Evolutionary conservation across 2,888 invertebrate species (phyloP), one percentile per base, ranked within the genome.

Genomic region (Hermaeophaga mercurialis): DNA sequence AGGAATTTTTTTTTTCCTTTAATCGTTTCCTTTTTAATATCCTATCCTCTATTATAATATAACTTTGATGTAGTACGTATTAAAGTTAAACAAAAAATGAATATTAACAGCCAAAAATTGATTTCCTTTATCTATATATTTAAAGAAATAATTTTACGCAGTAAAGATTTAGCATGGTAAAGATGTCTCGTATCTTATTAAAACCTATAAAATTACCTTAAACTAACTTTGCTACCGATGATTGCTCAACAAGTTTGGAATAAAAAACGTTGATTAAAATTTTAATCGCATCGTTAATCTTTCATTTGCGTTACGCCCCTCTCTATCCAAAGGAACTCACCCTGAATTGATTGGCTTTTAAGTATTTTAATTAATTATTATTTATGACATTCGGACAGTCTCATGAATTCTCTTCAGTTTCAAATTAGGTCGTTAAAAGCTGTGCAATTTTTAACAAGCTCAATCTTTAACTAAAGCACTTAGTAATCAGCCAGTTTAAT

Each of bases 251-350:
- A 53, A 52, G 52, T 56, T 28, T 11, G 7, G 31, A 50, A 53
- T 43, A 43, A 56, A 46, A 56, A 52, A 56, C 18, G 52, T 53
- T 66, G 65, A 66, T 66, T 67, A 66, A 66, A 65, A 64, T 64
- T 66, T 64, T 66, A 66, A 67, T 67, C 67, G 63, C 61, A 58
- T 63, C 61, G 64, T 67, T 66, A 64, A 67, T 67, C 62, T 65
- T 55, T 49, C 26, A 58, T 58, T 57, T 59, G 53, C 18, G 62
- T 56, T 56, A 65, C 64, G 65, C 64, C 64, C 62, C 52, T 39
- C 46, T 56, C 44, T 63, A 58, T 54, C 54, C 45, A 44, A 47
- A 58, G 36, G 50, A 62, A 59, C 56, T 62, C 38, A 52, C 52
- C 52, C 60, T 52, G 57, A 54, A 61, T 57, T 57, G 60, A 63